Evolutionary conservation across 2,797 vertebrate genomes (phyloP), one percentile per base, ranked within the genome.

Genomic region (Tapera naevia): DNA sequence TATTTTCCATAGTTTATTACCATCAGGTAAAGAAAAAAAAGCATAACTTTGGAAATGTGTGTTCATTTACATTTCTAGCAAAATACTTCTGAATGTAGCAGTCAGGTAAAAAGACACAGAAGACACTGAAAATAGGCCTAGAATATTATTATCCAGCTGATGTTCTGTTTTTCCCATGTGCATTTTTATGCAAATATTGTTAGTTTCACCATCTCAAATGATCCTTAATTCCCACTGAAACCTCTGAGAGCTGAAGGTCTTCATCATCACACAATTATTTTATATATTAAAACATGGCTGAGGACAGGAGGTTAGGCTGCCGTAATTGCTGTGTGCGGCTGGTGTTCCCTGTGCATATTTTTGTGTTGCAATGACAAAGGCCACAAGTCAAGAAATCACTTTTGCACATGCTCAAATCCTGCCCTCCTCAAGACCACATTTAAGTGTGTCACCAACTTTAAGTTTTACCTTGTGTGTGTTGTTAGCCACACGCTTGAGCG

Each of bases 121-220:
- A 60, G 62, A 28, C 58, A 5, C 13, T 64, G 86, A 54, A 88
- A 91, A 88, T 18, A 76, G n/a, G 33, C 39, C 46, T 76, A 78
- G 67, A 89, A 51, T 88, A 86, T 84, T 87, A 57, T 90, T 78
- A 80, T 25, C 25, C 9, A 22, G 56, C 53, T 37, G 66, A 76
- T 65, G 64, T 57, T 94, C 73, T 76, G 35, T 30, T 95, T 92
- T 91, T 91, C 94, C 86, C 83, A 4, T 65, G 88, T 82, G 91
- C 89, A 95, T 96, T 95, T 96, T 95, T 94, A 96, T 96, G 92
- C 80, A 95, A 91, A 95, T 96, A 69, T 62, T 86, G 35, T 74
- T 71, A 32, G 62, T 91, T 96, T 84, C 57, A 0, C 80, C 92
- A 93, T 83, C 66, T 94, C 82, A 85, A 71, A 41, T 60, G 80